Percentiles rank a stretch among this genome's conserved stretches.
phyloP scores from a whole-genome alignment of 2,797 vertebrate species.

The Molossus alvarezi region DNA sequence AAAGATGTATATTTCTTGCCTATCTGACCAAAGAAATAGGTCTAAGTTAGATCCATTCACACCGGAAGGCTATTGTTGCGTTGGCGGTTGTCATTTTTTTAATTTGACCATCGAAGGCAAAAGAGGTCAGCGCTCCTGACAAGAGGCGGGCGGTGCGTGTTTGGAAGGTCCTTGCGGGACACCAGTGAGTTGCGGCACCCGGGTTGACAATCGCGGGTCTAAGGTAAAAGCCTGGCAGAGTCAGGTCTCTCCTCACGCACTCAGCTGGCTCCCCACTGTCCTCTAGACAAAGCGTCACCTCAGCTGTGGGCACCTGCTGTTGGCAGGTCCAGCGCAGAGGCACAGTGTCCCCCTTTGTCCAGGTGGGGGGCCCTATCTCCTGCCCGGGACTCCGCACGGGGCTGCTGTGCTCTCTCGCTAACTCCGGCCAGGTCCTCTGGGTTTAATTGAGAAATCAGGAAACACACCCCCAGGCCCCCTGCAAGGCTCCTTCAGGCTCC shows the following conservation, averaged over 20 bases:
- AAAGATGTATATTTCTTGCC: neutral
- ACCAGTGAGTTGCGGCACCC: no score
- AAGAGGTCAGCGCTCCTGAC: neutral
- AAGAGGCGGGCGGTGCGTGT: neutral
- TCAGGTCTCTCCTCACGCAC: neutral
- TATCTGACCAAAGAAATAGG: neutral
- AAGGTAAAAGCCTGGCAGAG: neutral
- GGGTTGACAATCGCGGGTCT: neutral
- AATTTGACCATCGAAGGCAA: neutral
- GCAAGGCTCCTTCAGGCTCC: neutral
- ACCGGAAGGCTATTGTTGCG: fast-evolving
- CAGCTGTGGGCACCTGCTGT: no score
- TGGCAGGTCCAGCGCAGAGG: no score
- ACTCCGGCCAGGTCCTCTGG: neutral
- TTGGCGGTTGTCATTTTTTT: neutral
- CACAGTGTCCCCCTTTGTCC: no score
- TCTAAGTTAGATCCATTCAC: neutral
- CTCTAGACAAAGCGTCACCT: neutral
- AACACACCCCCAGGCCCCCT: neutral
- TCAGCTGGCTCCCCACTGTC: neutral
- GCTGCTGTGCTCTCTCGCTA: neutral
- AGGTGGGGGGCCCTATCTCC: no score
- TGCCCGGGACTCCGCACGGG: neutral
- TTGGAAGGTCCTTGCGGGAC: neutral
- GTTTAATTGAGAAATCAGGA: neutral